Evolutionary conservation across 2,797 vertebrate species (phyloP), one percentile per base, ranked within the genome.

Genomic region (Scyliorhinus canicula): DNA sequence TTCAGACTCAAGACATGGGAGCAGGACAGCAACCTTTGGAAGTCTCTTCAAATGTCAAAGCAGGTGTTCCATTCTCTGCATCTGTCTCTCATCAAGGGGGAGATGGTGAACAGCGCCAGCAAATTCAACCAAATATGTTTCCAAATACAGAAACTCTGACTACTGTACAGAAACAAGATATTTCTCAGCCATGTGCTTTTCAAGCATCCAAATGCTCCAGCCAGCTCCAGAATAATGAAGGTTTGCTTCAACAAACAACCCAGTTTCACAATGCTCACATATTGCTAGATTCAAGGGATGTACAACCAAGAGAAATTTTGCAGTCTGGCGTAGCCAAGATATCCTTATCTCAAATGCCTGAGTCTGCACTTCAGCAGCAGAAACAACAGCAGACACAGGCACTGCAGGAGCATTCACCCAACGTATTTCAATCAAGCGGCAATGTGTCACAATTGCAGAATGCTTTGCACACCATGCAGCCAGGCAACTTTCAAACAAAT

Each of bases 381-480:
- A 97, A 97, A 95, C 97, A 95, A 47, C 95, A 95, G 26, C 95
- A 98, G 40, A 31, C 93, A 28, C 93, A 94, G 40, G 67, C 93
- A 21, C 93, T 71, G 96, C 97, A 98, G 71, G 97, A 98, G 96
- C 97, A 98, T 44, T 97, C 97, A 1, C 97, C 97, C 0, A 97
- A 97, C 28, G 97, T 99, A 95, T 98, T 99, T 95, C 98, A 98
- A 0, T 96, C 98, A 1, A 98, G 98, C 11, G 97, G 97, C 0
- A 96, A 97, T 0, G 98, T 99, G 95, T 98, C 98, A 55, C 98
- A 99, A 96, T 97, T 99, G 44, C 99, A 99, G 96, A 99, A 98
- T 95, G 98, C 98, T 0, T 98, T 99, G 95, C 98, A 99, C 95
- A 99, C 99, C 85, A 97, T 99, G 95, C 99, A 99, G 95, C 98